A percentile compares a stretch with the other conserved stretches of the same genome.
Evolutionary conservation across 2,797 vertebrate genomes (phyloP).

Genomic region (Enteromius anoplus): DNA sequence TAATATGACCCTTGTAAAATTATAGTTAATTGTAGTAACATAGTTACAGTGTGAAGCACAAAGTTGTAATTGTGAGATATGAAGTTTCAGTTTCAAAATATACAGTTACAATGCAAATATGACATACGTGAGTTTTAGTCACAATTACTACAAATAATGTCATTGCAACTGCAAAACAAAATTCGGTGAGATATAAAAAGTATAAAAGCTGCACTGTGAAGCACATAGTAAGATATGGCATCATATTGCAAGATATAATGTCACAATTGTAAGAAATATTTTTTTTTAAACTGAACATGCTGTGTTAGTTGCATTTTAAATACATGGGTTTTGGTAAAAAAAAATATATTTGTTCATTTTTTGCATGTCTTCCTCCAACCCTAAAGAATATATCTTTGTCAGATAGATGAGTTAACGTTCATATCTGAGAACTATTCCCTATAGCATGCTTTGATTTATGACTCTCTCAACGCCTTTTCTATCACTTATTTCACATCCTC

Average conservation of each 20-base stretch:
- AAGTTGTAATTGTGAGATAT: background rate
- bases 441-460: slow-evolving; percentile 30
- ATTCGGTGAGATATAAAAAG: too few relatives aligned
- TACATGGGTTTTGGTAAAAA: background rate
- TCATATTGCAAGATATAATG: background rate
- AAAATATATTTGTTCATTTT: too few relatives aligned
- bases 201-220: background rate
- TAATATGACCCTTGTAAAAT: too few relatives aligned
- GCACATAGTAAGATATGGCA: background rate
- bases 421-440: slow-evolving; percentile 11
- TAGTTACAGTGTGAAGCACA: background rate
- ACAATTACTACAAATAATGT: background rate
- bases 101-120: background rate
- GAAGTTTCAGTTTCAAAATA: background rate
- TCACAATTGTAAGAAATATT: background rate
- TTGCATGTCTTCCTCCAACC: slow-evolving; percentile 2
- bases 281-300: background rate
- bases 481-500: slow-evolving; percentile 9
- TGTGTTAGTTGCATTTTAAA: background rate
- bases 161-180: background rate
- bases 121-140: background rate
- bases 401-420: slow-evolving; percentile 31
- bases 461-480: slow-evolving; percentile 16
- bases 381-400: slow-evolving; percentile 22
- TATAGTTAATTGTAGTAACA: too few relatives aligned